phyloP scores from a whole-genome alignment of 2,797 vertebrate species.

The Lates japonicus region DNA sequence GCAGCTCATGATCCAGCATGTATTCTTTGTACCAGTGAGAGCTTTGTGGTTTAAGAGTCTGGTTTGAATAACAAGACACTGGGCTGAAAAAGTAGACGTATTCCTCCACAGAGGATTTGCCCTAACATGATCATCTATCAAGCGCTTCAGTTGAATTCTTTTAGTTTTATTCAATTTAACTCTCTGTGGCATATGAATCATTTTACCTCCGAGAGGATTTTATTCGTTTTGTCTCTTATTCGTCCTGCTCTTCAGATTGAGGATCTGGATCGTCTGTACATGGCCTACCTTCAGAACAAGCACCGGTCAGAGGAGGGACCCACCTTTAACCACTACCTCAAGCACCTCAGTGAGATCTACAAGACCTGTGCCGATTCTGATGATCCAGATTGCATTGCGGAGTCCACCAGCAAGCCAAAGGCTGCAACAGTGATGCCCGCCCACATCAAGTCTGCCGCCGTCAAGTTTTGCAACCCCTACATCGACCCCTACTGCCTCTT shows the following conservation, averaged over 20 bases:
- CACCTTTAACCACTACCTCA: conserved; percentile 85
- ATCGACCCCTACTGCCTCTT: conserved; percentile 86
- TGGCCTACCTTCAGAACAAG: conserved; percentile 86
- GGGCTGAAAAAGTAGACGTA: conserved; percentile 4
- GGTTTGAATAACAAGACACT: conserved; percentile 23
- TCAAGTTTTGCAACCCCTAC: conserved; percentile 86
- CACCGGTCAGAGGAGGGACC: conserved; percentile 83
- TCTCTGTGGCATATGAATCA: not conserved
- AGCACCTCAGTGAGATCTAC: conserved; percentile 86
- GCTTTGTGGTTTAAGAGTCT: conserved; percentile 22
- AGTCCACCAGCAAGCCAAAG: conserved; percentile 86
- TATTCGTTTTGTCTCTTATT: not conserved
- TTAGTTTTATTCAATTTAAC: not conserved
- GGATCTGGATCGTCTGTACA: conserved; percentile 86
- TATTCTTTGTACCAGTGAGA: not conserved
- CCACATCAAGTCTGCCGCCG: conserved; percentile 73
- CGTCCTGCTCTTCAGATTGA: conserved; percentile 75
- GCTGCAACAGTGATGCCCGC: conserved; percentile 83
- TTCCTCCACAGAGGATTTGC: conserved; percentile 27
- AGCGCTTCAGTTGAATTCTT: not conserved
- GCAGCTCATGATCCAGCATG: conserved; percentile 23
- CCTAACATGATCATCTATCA: conserved; percentile 7
- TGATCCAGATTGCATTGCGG: conserved; percentile 87
- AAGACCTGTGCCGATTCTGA: conserved; percentile 85
- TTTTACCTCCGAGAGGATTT: not conserved